phyloP scores from a whole-genome alignment of 2,888 invertebrate species.

The Peribatodes rhomboidaria region DNA sequence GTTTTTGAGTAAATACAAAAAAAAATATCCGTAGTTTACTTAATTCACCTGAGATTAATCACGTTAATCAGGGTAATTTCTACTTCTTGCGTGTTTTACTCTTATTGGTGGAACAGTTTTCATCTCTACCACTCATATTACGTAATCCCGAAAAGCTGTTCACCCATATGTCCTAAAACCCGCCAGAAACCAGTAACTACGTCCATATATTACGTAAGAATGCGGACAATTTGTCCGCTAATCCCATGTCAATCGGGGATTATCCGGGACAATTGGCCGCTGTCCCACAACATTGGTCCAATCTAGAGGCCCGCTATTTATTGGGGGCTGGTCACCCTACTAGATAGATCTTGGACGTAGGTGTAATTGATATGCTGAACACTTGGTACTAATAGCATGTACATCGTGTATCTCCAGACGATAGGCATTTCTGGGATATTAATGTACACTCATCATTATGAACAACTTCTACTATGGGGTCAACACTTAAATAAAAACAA shows the following conservation, averaged over 20 bases:
- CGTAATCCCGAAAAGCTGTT: not conserved
- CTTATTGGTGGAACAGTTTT: no score
- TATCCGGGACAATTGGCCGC: constrained; percentile 71
- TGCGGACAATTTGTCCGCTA: constrained; percentile 67
- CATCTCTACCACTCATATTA: no score
- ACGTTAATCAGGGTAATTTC: no score
- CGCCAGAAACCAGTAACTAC: constrained; percentile 41
- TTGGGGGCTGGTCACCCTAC: constrained; percentile 66
- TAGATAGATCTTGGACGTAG: constrained; percentile 55
- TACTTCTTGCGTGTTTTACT: no score
- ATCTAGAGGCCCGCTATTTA: constrained; percentile 66
- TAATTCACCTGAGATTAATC: no score
- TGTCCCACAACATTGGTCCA: constrained; percentile 70
- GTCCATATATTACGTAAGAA: constrained; percentile 68
- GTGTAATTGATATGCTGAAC: constrained; percentile 49
- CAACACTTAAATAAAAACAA: no score
- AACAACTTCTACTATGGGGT: no score
- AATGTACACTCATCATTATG: no score
- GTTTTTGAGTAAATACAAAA: no score
- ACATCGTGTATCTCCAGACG: no score
- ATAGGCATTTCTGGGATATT: no score
- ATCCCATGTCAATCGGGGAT: constrained; percentile 79
- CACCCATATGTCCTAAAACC: constrained; percentile 48
- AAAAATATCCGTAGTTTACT: no score
- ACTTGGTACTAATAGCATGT: constrained; percentile 21